phyloP scores from a whole-genome alignment of 2,888 invertebrate species.

The Chouioia cunea region DNA sequence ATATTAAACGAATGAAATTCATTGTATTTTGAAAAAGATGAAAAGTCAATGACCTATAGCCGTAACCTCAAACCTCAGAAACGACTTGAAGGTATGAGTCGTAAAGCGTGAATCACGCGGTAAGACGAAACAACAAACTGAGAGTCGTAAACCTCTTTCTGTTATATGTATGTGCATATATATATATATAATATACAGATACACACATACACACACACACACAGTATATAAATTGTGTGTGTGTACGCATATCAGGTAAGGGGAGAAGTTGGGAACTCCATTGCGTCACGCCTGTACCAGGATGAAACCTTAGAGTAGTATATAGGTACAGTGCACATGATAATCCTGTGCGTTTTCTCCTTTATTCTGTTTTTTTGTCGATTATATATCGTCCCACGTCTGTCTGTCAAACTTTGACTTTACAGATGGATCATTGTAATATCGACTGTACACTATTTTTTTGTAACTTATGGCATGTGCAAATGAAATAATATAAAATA shows the following conservation, averaged over 20 bases:
- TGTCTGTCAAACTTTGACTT: constrained; percentile 37
- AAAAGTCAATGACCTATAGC: too few species aligned
- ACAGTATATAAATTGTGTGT: neutral
- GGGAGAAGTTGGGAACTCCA: constrained; percentile 18
- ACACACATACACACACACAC: too few species aligned
- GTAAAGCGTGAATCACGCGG: too few species aligned
- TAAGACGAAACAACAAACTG: too few species aligned
- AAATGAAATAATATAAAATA: too few species aligned
- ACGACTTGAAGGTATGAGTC: neutral
- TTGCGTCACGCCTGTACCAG: constrained; percentile 15
- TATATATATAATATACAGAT: too few species aligned
- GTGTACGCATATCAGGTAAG: neutral
- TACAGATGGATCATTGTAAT: constrained; percentile 21
- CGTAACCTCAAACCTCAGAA: constrained; percentile 1
- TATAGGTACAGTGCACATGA: constrained; percentile 34
- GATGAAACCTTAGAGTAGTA: constrained; percentile 41
- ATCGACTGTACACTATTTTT: constrained; percentile 35
- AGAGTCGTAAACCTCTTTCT: too few species aligned
- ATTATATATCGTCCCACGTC: constrained; percentile 33
- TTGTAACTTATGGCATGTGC: neutral
- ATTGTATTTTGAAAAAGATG: too few species aligned
- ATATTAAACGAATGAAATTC: too few species aligned
- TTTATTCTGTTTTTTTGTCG: neutral
- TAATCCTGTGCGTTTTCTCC: constrained; percentile 30
- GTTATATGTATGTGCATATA: too few species aligned